Percentiles rank a stretch among this genome's conserved stretches.
These are phyloP conservation scores for Aldrovandia affinis DNA, from an alignment of 2,797 vertebrate genomes.

Conservation along the genomic window DNA sequence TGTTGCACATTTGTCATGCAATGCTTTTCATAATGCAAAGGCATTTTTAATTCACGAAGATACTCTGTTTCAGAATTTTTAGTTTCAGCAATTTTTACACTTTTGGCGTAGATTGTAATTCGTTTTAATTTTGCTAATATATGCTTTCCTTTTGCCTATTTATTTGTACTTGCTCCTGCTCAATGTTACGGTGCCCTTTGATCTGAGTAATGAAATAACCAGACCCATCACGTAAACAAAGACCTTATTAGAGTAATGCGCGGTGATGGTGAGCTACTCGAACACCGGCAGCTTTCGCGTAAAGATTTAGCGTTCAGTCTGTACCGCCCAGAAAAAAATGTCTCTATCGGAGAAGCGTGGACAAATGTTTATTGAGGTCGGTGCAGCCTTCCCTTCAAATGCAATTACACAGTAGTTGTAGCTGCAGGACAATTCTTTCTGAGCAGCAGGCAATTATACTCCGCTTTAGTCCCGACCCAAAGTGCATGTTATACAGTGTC, in stretches of 20 bases:
- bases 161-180: background rate
- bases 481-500: background rate
- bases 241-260: background rate
- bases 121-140: background rate
- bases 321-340: background rate
- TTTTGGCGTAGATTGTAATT: background rate
- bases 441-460: constrained; percentile 8
- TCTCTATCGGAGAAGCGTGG: background rate
- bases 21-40: too few relatives aligned
- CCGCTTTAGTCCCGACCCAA: background rate
- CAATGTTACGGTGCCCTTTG: background rate
- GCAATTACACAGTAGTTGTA: constrained; percentile 28
- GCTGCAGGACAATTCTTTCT: constrained; percentile 16
- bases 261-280: background rate
- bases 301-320: background rate
- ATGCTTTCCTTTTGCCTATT: background rate
- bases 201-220: background rate
- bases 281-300: background rate
- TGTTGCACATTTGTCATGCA: too few relatives aligned
- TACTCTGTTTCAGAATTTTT: too few relatives aligned
- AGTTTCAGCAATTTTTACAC: too few relatives aligned
- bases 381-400: constrained; percentile 37
- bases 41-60: too few relatives aligned
- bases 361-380: constrained; percentile 34
- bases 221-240: background rate